Evolutionary conservation across 2,797 vertebrate genomes (phyloP).

Genomic region (Threskiornis aethiopicus): DNA sequence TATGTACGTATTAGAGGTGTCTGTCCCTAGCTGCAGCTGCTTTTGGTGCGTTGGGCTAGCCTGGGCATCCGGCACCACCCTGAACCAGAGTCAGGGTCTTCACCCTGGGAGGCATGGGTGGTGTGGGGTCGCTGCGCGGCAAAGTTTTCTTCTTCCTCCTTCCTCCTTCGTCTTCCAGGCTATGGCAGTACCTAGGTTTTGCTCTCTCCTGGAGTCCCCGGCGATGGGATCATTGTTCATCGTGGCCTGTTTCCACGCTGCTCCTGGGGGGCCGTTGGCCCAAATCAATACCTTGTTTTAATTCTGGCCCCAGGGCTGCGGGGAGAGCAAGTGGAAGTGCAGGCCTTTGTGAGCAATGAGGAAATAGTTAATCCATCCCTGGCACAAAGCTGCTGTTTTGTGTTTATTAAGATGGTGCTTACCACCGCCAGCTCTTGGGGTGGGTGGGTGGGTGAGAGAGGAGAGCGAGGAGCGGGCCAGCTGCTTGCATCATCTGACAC

Average conservation of each 20-base stretch:
- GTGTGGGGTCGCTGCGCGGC: not conserved
- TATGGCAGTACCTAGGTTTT: not conserved
- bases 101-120: not conserved
- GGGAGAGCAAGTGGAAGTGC: not conserved
- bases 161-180: not conserved
- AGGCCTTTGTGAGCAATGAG: not conserved
- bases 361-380: conserved; percentile 37
- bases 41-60: not conserved
- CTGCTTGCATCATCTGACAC: conserved; percentile 16
- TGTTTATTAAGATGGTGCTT: not conserved
- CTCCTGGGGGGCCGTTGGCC: fast-evolving
- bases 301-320: not conserved
- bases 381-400: not conserved
- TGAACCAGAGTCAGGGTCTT: not conserved
- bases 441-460: not conserved
- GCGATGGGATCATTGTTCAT: not conserved
- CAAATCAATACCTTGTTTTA: not conserved
- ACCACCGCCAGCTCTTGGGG: not conserved
- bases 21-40: not conserved
- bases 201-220: not conserved
- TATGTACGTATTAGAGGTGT: not conserved
- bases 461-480: not conserved
- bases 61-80: not conserved
- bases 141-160: not conserved
- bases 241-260: fast-evolving